Percentiles rank a stretch among this genome's conserved stretches.
These are phyloP conservation scores for Mirounga angustirostris DNA, from an alignment of 2,113 vertebrate genomes.

Conservation along the genomic window DNA sequence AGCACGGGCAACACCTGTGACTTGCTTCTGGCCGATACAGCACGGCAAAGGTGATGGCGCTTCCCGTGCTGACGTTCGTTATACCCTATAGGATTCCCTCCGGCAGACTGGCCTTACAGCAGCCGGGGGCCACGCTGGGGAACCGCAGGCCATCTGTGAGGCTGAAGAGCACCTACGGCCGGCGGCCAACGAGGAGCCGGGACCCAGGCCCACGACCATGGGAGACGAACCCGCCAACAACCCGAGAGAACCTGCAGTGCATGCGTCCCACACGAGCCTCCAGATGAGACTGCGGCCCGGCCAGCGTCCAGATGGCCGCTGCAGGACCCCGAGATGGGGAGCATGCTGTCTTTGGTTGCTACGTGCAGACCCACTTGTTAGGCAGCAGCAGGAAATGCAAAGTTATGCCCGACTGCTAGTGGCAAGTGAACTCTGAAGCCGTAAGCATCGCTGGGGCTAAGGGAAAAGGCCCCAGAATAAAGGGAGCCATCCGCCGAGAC, in stretches of 20 bases:
- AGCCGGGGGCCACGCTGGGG: neutral
- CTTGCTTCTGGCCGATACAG: neutral
- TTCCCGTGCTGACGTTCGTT: neutral
- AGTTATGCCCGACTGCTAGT: too few relatives aligned
- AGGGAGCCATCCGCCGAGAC: neutral
- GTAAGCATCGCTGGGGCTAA: neutral
- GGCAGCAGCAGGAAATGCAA: neutral
- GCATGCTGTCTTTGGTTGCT: too few relatives aligned
- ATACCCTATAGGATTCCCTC: neutral
- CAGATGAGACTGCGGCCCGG: neutral
- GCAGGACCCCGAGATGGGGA: too few relatives aligned
- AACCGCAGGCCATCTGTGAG: neutral
- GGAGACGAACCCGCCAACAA: neutral
- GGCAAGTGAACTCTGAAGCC: neutral
- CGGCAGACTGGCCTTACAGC: neutral
- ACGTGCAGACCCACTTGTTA: neutral
- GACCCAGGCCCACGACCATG: neutral
- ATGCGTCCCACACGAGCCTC: neutral
- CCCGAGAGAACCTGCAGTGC: accelerated
- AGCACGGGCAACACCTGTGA: neutral
- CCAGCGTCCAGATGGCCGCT: too few relatives aligned
- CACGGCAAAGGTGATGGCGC: neutral
- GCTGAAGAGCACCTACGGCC: neutral
- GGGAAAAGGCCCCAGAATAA: neutral
- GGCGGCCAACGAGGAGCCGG: neutral